These are phyloP conservation scores for Harpegnathos saltator DNA, from an alignment of 1,140 invertebrate species.

Conservation along the genomic window DNA sequence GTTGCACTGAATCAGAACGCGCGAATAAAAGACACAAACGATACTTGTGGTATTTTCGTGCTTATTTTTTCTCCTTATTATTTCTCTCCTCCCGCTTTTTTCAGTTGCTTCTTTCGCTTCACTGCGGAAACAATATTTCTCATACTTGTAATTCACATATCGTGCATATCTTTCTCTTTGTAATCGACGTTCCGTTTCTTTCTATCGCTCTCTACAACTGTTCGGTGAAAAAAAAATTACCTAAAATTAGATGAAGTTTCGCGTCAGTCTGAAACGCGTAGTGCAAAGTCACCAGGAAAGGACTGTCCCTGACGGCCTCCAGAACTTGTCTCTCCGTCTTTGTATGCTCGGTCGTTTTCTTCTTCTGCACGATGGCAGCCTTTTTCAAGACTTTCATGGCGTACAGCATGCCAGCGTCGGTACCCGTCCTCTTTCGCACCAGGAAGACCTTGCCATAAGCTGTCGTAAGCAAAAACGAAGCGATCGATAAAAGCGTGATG, in stretches of 20 bases:
- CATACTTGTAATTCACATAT: no score
- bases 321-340: slow-evolving; percentile 96
- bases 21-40: no score
- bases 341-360: slow-evolving; percentile 97
- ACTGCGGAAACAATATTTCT: no score
- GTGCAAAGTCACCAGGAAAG: slow-evolving; percentile 96
- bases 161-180: no score
- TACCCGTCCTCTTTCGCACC: slow-evolving; percentile 92
- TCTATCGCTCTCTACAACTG: background rate
- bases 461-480: slow-evolving; percentile 85
- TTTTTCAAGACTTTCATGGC: slow-evolving; percentile 98
- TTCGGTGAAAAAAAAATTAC: slow-evolving; percentile 86
- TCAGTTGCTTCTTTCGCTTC: no score
- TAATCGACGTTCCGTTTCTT: background rate
- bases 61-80: no score
- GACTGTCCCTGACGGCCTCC: slow-evolving; percentile 94
- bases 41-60: no score
- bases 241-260: slow-evolving; percentile 96
- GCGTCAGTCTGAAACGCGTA: slow-evolving; percentile 98
- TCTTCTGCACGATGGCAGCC: slow-evolving; percentile 95
- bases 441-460: slow-evolving; percentile 98
- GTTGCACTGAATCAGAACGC: no score
- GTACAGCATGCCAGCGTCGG: slow-evolving; percentile 94
- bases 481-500: background rate
- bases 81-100: no score